Base-by-base conservation (phyloP, 1,140 invertebrate genomes). In the Arion vulgaris region DNA sequence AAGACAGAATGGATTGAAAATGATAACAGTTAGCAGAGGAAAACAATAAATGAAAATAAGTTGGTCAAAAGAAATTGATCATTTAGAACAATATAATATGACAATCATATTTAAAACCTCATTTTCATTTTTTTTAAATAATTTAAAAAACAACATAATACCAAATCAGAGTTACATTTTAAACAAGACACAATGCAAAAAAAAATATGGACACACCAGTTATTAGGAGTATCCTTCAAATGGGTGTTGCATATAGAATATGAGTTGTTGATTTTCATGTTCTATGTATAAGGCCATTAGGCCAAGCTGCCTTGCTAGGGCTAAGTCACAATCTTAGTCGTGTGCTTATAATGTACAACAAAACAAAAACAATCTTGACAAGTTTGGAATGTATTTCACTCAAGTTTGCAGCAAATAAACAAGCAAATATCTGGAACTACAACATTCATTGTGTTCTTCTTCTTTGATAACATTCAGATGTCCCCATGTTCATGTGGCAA, bases 271-370 rank as follows among this genome's bases (percentile, higher is more conserved):
- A 73, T 11, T 41, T 73, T 32, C 49, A 76, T 19, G 17, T 51
- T 49, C 41, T 79, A 79, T 79, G 57, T 79, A 79, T 79, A 79
- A 62, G 76, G 76, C 76, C 76, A 39, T 62, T 28, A 1, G 57
- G 76, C 76, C 76, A 19, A 79, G 76, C 76, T 79, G 76, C 76
- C 76, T 79, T 66, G 53, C 41, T 23, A 79, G 76, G 76, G 76
- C 76, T 79, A 79, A 79, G 76, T 38, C 76, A 79, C 76, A 79
- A 39, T 79, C 51, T 45, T 11, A 51, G 23, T 49, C 49, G 74
- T 76, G 74, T 45, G 49, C 49, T 76, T 39, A 19, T 19, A 36
- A 53, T n/a, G 36, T 36, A 76, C 49, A 76, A 51, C 41, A 76
- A 76, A 79, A 79, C 57, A 79, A 66, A 66, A 41, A 79, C 57